A percentile compares a stretch with the other conserved stretches of the same genome.
Evolutionary conservation across 2,113 vertebrate species (phyloP).

Genomic region (Chauna torquata): DNA sequence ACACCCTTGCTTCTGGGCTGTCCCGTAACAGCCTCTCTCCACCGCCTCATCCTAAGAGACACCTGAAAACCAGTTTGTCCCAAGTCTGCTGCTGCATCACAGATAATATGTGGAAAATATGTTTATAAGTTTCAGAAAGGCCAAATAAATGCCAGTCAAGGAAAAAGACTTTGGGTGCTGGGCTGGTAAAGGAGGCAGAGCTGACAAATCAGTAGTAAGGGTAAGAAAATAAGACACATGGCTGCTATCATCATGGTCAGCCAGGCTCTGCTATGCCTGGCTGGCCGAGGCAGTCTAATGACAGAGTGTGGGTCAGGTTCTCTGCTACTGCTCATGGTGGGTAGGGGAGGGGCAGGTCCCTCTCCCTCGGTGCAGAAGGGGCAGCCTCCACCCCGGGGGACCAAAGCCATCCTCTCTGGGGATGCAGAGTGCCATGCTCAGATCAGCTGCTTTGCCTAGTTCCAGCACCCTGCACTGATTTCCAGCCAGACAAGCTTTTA

Average conservation of each 20-base stretch:
- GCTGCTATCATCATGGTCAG: not conserved
- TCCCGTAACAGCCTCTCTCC: not conserved
- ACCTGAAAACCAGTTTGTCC: not conserved
- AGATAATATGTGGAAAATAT: not conserved
- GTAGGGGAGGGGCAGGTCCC: not conserved
- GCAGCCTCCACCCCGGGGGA: not conserved
- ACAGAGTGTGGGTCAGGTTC: not conserved
- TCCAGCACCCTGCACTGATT: slow-evolving; percentile 34
- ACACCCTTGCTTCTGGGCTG: not conserved
- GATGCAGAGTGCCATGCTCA: not conserved
- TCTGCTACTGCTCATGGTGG: rapidly evolving
- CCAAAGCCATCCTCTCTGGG: not conserved
- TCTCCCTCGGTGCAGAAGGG: not conserved
- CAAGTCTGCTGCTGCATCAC: not conserved
- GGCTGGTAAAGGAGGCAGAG: not conserved
- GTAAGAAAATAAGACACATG: not conserved
- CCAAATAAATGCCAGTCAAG: not conserved
- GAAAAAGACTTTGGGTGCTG: not conserved
- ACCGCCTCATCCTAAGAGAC: not conserved
- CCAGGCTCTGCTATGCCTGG: not conserved
- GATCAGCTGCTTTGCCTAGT: not conserved
- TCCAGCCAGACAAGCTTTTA: slow-evolving; percentile 49
- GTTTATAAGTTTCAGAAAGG: not conserved
- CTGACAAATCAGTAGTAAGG: not conserved
- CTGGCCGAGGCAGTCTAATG: not conserved